Conservation (phyloP, 2,113 vertebrate species). For the Prolemur simus region DNA sequence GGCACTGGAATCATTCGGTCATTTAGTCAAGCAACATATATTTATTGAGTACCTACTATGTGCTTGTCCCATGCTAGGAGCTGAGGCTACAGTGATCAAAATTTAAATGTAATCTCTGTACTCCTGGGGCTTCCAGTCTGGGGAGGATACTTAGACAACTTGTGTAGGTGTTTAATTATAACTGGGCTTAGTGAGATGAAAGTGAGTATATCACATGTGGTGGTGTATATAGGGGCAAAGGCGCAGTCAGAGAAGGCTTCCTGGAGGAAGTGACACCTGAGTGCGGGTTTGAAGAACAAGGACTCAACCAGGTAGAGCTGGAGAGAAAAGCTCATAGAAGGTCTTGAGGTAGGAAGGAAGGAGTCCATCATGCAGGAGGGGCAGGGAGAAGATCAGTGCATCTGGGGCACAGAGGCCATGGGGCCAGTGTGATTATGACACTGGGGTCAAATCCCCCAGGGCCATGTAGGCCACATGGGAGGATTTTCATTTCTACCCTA, state of each 20-base stretch:
- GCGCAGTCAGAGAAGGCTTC: neutral
- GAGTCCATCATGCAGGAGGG: neutral
- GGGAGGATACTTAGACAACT: neutral
- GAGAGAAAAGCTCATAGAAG: neutral
- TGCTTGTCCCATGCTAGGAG: neutral
- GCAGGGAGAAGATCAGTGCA: neutral
- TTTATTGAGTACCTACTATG: neutral
- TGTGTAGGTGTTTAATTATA: neutral
- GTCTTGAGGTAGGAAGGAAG: neutral
- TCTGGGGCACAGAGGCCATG: neutral
- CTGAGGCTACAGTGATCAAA: neutral
- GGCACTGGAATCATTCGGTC: neutral
- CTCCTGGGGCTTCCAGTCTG: neutral
- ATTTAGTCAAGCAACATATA: neutral
- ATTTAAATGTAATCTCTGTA: neutral
- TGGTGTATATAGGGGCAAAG: neutral
- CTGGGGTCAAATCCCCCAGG: neutral
- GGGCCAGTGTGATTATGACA: accelerated
- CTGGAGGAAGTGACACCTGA: neutral
- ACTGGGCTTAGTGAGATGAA: neutral
- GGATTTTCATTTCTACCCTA: neutral
- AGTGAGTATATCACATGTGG: neutral
- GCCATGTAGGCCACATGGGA: neutral
- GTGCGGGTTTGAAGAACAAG: neutral
- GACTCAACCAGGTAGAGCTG: neutral